Evolutionary conservation across 1,140 invertebrate species (phyloP).

Genomic region (Drusus annulatus): DNA sequence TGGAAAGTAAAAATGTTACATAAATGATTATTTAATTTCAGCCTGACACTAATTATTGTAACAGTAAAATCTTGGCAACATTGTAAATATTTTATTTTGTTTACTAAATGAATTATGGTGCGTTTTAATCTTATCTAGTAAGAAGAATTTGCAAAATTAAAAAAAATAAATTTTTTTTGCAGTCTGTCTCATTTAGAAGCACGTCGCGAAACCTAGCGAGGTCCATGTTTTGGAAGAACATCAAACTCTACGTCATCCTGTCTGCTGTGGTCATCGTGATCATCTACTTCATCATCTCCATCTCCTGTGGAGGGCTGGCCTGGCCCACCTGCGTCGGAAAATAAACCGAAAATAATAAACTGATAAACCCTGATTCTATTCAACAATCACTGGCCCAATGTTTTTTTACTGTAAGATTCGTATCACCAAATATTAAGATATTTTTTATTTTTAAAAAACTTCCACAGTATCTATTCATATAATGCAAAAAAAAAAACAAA

Average conservation of each 20-base stretch:
- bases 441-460: no score
- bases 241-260: constrained; percentile 90
- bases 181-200: constrained; percentile 91
- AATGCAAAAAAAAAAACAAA: no score
- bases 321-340: constrained; percentile 80
- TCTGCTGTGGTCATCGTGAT: constrained; percentile 80
- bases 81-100: no score
- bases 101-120: no score
- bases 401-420: constrained; percentile 2
- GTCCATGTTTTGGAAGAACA: constrained; percentile 94
- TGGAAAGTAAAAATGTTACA: no score
- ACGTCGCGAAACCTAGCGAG: constrained; percentile 88
- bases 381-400: constrained; percentile 8
- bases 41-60: no score
- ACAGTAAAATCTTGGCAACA: no score
- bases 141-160: no score
- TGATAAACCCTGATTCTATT: background rate
- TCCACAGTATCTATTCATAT: no score
- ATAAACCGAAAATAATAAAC: background rate
- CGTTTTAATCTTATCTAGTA: no score
- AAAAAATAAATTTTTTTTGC: constrained; percentile 62
- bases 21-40: no score
- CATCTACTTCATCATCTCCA: constrained; percentile 89
- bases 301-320: constrained; percentile 87
- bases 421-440: constrained; percentile 9